phyloP scores from a whole-genome alignment of 2,797 vertebrate genomes.

The Argyrosomus regius region DNA sequence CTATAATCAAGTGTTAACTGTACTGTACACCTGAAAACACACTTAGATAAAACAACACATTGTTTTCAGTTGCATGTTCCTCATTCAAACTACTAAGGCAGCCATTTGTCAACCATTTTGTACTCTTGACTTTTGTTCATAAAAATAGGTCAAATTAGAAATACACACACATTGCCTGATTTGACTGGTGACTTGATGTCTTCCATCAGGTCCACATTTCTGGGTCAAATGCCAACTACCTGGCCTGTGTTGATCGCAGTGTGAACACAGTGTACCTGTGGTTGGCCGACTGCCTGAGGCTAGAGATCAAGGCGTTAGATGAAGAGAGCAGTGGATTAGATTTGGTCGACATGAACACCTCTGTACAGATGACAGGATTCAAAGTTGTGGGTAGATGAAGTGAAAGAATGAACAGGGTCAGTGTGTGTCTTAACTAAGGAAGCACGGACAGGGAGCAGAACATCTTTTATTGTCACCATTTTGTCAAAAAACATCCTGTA shows the following conservation, averaged over 20 bases:
- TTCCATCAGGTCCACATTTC: not conserved
- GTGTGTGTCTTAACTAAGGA: not conserved
- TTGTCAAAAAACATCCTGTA: not conserved
- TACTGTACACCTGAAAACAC: not conserved
- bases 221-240: constrained; percentile 1
- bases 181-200: not conserved
- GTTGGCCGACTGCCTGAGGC: constrained; percentile 24
- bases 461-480: not conserved
- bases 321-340: constrained; percentile 14
- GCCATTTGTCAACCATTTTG: not conserved
- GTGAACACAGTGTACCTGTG: constrained; percentile 1
- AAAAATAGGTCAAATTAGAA: not conserved
- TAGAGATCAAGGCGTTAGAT: constrained; percentile 5
- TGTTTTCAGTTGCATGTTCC: not conserved
- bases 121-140: not conserved
- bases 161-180: not conserved
- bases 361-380: not conserved
- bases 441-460: not conserved
- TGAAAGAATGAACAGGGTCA: not conserved
- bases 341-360: not conserved
- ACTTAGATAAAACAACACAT: no score
- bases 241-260: not conserved
- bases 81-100: not conserved
- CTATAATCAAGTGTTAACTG: not conserved
- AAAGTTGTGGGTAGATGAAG: not conserved